phyloP scores from a whole-genome alignment of 2,888 invertebrate genomes.

The Iphiclides podalirius region DNA sequence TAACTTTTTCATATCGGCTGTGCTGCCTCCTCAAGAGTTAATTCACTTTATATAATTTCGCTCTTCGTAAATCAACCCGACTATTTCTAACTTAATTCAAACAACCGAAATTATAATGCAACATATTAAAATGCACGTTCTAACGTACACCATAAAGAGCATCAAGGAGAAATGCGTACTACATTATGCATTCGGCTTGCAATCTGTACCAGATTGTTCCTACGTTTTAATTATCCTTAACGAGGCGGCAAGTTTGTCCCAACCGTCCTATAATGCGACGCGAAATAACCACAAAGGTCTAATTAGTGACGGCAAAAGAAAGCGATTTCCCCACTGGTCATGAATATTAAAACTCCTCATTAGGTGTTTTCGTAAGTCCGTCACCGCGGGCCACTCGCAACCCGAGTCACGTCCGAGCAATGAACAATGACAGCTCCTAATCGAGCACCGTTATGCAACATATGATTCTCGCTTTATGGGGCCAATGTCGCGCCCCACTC shows the following conservation, averaged over 20 bases:
- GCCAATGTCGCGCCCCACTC: conserved; percentile 70
- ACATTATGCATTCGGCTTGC: conserved; percentile 47
- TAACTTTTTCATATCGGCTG: too few species aligned
- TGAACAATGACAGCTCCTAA: conserved; percentile 72
- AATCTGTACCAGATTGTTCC: conserved; percentile 27
- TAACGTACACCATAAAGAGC: conserved; percentile 43
- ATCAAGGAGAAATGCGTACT: conserved; percentile 41
- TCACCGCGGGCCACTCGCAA: conserved; percentile 39
- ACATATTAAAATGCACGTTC: conserved; percentile 33
- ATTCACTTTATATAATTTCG: too few species aligned
- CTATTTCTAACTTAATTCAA: too few species aligned
- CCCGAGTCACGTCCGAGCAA: conserved; percentile 54
- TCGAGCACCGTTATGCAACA: conserved; percentile 66
- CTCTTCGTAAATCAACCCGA: too few species aligned
- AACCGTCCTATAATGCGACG: conserved; percentile 19
- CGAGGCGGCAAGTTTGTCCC: conserved; percentile 12
- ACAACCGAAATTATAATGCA: background rate
- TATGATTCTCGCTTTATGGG: conserved; percentile 60
- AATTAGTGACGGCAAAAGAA: conserved; percentile 50
- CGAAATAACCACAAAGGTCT: conserved; percentile 39
- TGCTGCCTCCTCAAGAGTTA: too few species aligned
- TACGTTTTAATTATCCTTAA: conserved; percentile 19
- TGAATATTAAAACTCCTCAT: conserved; percentile 63
- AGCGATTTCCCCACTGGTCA: conserved; percentile 56
- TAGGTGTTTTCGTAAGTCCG: conserved; percentile 55